Base-by-base conservation (phyloP, 2,113 vertebrate genomes). In the Peromyscus maniculatus region DNA sequence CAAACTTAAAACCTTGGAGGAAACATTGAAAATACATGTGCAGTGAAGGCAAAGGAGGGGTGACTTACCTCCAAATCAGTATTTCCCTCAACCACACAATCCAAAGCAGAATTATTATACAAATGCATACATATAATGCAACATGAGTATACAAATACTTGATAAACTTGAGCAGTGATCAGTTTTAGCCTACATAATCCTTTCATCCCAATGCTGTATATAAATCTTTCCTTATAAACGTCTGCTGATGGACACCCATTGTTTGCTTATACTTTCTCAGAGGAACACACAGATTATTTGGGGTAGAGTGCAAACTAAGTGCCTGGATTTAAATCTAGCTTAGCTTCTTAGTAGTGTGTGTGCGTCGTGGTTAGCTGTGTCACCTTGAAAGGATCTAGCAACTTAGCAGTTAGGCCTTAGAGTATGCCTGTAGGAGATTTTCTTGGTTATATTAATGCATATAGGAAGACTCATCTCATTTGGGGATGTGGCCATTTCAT, bases 241-340 rank as follows among this genome's bases (percentile, higher is more conserved):
- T 6, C 26, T 59, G 16, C 4, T 39, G 5, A 22, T 16, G 15
- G 12, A 17, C 11, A 22, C 43, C n/a, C 43, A 0, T 0, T 12
- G 46, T 43, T 4, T 91, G 79, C 79, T 36, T 39, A 22, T 39
- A 39, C 79, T 1, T 66, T 22, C 16, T 0, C 3, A 11, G 2
- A 24, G 15, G 3, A 28, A 10, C 39, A 74, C 1, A 66, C 19
- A 49, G 0, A 0, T 86, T 19, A 64, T 19, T 39, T 72, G 7
- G 7, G 4, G 6, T n/a, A 19, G 28, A 62, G 2, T 31, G 57
- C 72, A 46, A 31, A 2, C 39, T 4, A 6, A 22, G 4, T 26
- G 1, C 1, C 67, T 62, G 26, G 16, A 9, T 94, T 39, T 82
- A 28, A 94, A 67, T 89, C 3, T 28, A 67, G 3, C 3, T 21